phyloP scores from a whole-genome alignment of 1,140 invertebrate genomes.

The Schmidtea mediterranea region DNA sequence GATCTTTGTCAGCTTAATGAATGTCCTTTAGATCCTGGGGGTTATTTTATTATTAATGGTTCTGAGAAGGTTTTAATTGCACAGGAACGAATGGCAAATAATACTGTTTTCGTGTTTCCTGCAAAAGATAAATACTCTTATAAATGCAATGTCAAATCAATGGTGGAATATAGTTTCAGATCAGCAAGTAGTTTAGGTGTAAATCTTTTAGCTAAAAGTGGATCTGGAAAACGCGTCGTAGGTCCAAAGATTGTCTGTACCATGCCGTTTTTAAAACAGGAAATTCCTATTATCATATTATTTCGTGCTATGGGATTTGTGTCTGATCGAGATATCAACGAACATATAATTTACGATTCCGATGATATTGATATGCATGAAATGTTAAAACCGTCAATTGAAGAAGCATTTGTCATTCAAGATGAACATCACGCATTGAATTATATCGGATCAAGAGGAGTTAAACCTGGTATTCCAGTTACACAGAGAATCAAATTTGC shows the following conservation, averaged over 20 bases:
- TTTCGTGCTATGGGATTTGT: slow-evolving; percentile 84
- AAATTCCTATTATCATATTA: slow-evolving; percentile 97
- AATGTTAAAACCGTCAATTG: slow-evolving; percentile 89
- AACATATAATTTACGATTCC: slow-evolving; percentile 96
- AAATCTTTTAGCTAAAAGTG: slow-evolving; percentile 27
- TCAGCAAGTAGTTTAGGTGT: slow-evolving; percentile 58
- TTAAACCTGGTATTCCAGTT: slow-evolving; percentile 78
- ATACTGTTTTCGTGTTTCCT: slow-evolving; percentile 80
- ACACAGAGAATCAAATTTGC: slow-evolving; percentile 96
- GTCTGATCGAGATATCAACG: slow-evolving; percentile 84
- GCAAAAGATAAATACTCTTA: slow-evolving; percentile 93
- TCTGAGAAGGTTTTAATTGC: slow-evolving; percentile 53
- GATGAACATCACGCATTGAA: slow-evolving; percentile 92
- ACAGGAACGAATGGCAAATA: slow-evolving; percentile 98
- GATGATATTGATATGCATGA: slow-evolving; percentile 99
- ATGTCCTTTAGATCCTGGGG: slow-evolving; percentile 75
- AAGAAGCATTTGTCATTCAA: slow-evolving; percentile 96
- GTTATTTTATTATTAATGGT: slow-evolving; percentile 29
- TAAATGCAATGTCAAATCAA: slow-evolving; percentile 82
- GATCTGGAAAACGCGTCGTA: slow-evolving; percentile 82
- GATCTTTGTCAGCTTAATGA: slow-evolving; percentile 94
- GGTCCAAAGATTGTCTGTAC: slow-evolving; percentile 90
- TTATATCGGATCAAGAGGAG: slow-evolving; percentile 84
- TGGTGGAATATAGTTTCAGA: slow-evolving; percentile 62
- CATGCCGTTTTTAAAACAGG: slow-evolving; percentile 82